Base-by-base conservation (phyloP, 1,140 invertebrate species). In the Eulimnadia texana region DNA sequence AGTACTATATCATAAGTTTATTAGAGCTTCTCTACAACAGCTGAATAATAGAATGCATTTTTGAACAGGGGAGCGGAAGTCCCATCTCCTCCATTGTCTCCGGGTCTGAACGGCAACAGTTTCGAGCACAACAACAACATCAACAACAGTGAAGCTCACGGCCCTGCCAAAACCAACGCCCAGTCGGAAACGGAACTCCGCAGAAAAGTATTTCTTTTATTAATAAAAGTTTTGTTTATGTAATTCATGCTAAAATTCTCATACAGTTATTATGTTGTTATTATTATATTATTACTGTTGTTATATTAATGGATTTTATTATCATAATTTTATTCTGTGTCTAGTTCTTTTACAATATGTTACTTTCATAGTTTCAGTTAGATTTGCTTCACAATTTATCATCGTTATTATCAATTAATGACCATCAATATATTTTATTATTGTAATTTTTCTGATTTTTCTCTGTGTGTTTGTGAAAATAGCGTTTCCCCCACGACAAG, bases 401-500 rank as follows among this genome's bases (percentile, higher is more conserved):
- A n/a, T n/a, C n/a, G n/a, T n/a, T n/a, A n/a, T n/a, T n/a, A n/a
- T n/a, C n/a, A n/a, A n/a, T n/a, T n/a, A n/a, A n/a, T n/a, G n/a
- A n/a, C n/a, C n/a, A n/a, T n/a, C n/a, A n/a, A n/a, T n/a, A n/a
- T n/a, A n/a, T n/a, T n/a, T n/a, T n/a, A n/a, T n/a, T n/a, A n/a
- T n/a, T n/a, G n/a, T n/a, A n/a, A n/a, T n/a, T n/a, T n/a, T 47
- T 23, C 13, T 3, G 50, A n/a, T n/a, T n/a, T n/a, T n/a, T n/a
- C n/a, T n/a, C n/a, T n/a, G n/a, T 49, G 9, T 64, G 24, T 68
- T 53, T 65, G 63, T 66, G 68, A 74, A 55, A 71, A n/a, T n/a
- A 85, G 74, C 79, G 81, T 64, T 81, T 80, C 72, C 82, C 84
- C 16, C 80, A 80, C 1, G 91, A 96, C 68, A 83, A 84, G 70